Conservation (phyloP, 2,888 invertebrate species). For the Hydrotaea cyrtoneurina region DNA sequence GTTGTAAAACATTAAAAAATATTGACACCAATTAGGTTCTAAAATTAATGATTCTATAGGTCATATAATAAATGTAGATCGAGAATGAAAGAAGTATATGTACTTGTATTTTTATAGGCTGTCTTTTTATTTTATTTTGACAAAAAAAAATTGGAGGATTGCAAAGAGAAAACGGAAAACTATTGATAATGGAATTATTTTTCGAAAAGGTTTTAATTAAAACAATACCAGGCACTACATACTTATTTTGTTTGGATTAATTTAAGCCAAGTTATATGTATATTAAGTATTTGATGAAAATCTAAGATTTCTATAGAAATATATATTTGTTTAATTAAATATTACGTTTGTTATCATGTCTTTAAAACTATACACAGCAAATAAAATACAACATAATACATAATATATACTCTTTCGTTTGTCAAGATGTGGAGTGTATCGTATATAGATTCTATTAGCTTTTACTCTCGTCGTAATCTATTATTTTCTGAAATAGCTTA, state of each 20-base stretch:
- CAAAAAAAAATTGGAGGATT: constrained; percentile 15
- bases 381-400: constrained; percentile 44
- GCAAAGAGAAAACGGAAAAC: not conserved
- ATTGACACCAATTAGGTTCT: too few relatives aligned
- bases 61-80: not conserved
- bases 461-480: constrained; percentile 6
- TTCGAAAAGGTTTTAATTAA: constrained; percentile 28
- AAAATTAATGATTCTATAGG: too few relatives aligned
- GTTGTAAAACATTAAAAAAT: not conserved
- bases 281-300: constrained; percentile 39
- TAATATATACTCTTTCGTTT: constrained; percentile 41
- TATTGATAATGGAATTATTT: constrained; percentile 39
- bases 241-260: constrained; percentile 29
- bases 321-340: constrained; percentile 25
- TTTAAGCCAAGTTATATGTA: constrained; percentile 39
- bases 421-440: constrained; percentile 54
- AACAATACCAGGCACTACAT: constrained; percentile 59
- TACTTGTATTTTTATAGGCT: not conserved
- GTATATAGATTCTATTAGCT: constrained; percentile 48
- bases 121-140: not conserved
- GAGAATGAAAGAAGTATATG: not conserved
- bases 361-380: constrained; percentile 57
- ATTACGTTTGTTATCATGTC: constrained; percentile 19
- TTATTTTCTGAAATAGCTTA: constrained; percentile 18
- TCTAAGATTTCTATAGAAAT: constrained; percentile 37